Conservation (phyloP, 1,140 invertebrate species). For the Formica exsecta region DNA sequence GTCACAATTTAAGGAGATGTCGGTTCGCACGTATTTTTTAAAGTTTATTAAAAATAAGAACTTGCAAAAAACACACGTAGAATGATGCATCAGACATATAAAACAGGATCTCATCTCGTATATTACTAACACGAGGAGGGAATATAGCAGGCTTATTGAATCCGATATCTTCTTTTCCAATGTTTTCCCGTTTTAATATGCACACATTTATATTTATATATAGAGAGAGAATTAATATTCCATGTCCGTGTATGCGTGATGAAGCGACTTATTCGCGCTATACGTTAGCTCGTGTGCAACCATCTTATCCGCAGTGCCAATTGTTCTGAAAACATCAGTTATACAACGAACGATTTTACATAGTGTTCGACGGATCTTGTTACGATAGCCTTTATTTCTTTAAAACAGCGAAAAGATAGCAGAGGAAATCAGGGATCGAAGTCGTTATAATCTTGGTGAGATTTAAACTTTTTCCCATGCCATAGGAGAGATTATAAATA, state of each 20-base stretch:
- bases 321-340: slow-evolving; percentile 80
- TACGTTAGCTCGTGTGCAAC: slow-evolving; percentile 74
- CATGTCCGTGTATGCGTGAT: slow-evolving; percentile 73
- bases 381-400: slow-evolving; percentile 38
- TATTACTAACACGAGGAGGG: slow-evolving; percentile 11
- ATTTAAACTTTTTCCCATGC: slow-evolving; percentile 20
- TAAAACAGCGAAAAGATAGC: slow-evolving; percentile 44
- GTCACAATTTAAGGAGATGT: slow-evolving; percentile 44
- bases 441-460: neutral
- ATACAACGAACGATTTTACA: slow-evolving; percentile 76
- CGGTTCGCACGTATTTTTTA: slow-evolving; percentile 42
- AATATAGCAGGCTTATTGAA: slow-evolving; percentile 33
- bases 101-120: slow-evolving; percentile 48
- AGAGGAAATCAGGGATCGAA: neutral
- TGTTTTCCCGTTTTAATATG: slow-evolving; percentile 61
- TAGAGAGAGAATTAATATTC: slow-evolving; percentile 68
- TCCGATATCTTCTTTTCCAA: slow-evolving; percentile 28
- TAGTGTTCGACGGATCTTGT: slow-evolving; percentile 16
- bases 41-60: slow-evolving; percentile 70
- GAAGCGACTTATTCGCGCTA: slow-evolving; percentile 75
- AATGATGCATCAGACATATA: slow-evolving; percentile 52
- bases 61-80: slow-evolving; percentile 61
- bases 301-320: slow-evolving; percentile 77
- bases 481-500: neutral
- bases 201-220: neutral